Evolutionary conservation across 1,140 invertebrate species (phyloP), one percentile per base, ranked within the genome.

Genomic region (Frieseomelitta varia): DNA sequence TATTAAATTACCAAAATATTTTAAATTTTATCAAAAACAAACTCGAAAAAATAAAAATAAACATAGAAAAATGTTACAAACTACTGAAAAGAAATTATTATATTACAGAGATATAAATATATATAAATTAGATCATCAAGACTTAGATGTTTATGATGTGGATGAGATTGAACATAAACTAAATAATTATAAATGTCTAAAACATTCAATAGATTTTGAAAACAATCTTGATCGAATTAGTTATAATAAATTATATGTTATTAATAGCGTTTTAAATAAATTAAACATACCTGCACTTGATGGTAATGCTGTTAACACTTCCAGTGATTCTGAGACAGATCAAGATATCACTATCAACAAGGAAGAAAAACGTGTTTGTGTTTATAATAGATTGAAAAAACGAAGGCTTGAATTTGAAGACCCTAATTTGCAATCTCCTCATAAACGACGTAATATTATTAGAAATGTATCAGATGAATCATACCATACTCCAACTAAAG

Each of bases 321-420:
- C 83, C 1, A 90, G 88, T 68, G 86, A 92, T 81, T 89, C 89
- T 55, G 91, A 93, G 21, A 21, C 81, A 19, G 90, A 92, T 71
- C 24, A 21, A 17, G 89, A 94, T 88, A 27, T 90, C 58, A 93
- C 92, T 24, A 84, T 93, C 10, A 65, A 89, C 15, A 89, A 78
- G 67, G 39, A 90, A 72, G 92, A 95, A 74, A 87, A 81, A 61
- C 85, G 89, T 51, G 88, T 91, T 30, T 95, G 93, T 78, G 68
- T 74, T 63, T 94, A 93, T 72, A 92, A 89, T 24, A 92, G 92
- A 51, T 87, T 91, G 0, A 90, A 79, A n/a, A 94, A 94, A 79
- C 91, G 89, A 65, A 93, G 87, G 74, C 10, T 56, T 0, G 69
- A 84, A 17, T 51, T 58, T 8, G 58, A 85, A 24, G 65, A 83